Percentiles rank a stretch among this genome's conserved stretches.
Evolutionary conservation across 53 echinoderm and acorn worm genomes (phyloP).

Genomic region (Arbacia lixula): DNA sequence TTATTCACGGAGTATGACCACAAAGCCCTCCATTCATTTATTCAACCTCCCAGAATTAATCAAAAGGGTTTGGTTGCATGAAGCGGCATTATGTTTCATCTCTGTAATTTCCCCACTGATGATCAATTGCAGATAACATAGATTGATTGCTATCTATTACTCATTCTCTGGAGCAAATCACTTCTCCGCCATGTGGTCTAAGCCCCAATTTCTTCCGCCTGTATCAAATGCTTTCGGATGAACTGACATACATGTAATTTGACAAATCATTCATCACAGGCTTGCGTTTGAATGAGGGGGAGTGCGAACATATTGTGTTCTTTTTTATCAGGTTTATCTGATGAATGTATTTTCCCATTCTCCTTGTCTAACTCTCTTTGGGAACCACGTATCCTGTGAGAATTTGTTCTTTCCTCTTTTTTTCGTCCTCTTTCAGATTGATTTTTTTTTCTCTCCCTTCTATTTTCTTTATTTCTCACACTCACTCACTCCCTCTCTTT

Average conservation of each 20-base stretch:
- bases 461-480: no score
- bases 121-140: constrained; percentile 37
- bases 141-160: constrained; percentile 35
- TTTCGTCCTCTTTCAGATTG: background rate
- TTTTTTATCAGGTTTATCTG: constrained; percentile 5
- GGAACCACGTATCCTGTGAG: background rate
- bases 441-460: no score
- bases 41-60: no score
- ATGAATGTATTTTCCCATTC: constrained; percentile 32
- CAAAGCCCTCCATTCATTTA: no score
- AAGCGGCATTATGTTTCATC: constrained; percentile 17
- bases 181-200: constrained; percentile 11
- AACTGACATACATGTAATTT: constrained; percentile 50
- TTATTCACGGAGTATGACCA: no score
- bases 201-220: background rate
- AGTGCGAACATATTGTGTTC: background rate
- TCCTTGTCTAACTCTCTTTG: no score
- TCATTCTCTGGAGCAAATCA: constrained; percentile 22
- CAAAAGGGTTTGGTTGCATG: no score
- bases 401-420: background rate
- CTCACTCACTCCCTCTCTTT: no score
- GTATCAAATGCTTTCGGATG: background rate
- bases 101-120: constrained; percentile 12
- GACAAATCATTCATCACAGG: constrained; percentile 49
- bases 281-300: constrained; percentile 44